phyloP scores from a whole-genome alignment of 1,140 invertebrate genomes.

The Phortica variegata region DNA sequence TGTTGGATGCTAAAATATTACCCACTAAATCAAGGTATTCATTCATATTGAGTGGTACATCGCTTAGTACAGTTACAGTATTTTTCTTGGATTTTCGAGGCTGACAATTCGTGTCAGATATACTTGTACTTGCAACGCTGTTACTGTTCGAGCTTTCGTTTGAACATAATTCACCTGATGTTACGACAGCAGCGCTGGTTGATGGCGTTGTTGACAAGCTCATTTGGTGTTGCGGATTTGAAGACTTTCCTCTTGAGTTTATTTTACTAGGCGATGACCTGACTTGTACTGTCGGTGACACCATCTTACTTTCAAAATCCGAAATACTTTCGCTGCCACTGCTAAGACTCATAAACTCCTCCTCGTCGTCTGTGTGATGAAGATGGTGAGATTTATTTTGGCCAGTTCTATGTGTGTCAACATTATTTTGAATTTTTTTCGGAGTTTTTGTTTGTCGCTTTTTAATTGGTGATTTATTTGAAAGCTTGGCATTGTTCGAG shows the following conservation, averaged over 20 bases:
- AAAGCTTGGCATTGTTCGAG: constrained; percentile 14
- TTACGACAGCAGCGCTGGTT: constrained; percentile 25
- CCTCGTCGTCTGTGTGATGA: constrained; percentile 18
- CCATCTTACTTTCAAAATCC: constrained; percentile 12
- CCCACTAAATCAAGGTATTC: constrained; percentile 52
- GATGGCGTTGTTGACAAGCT: constrained; percentile 31
- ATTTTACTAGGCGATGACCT: background rate
- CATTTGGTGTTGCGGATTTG: constrained; percentile 8
- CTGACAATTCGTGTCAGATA: too few relatives aligned
- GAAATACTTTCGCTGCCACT: constrained; percentile 32
- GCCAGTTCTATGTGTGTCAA: background rate
- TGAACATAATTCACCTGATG: background rate
- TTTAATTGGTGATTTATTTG: constrained; percentile 16
- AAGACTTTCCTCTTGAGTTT: background rate
- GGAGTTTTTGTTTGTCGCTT: constrained; percentile 33
- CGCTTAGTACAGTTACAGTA: constrained; percentile 46
- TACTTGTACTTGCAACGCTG: constrained; percentile 19
- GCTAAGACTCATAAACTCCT: constrained; percentile 43
- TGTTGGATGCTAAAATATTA: constrained; percentile 51
- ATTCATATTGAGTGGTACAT: constrained; percentile 52
- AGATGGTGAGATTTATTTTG: background rate
- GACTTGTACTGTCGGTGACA: background rate
- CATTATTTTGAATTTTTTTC: constrained; percentile 8
- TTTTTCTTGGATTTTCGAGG: constrained; percentile 41
- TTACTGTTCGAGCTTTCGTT: constrained; percentile 1